phyloP scores from a whole-genome alignment of 2,888 invertebrate genomes.

The Exephanes ischioxanthus region DNA sequence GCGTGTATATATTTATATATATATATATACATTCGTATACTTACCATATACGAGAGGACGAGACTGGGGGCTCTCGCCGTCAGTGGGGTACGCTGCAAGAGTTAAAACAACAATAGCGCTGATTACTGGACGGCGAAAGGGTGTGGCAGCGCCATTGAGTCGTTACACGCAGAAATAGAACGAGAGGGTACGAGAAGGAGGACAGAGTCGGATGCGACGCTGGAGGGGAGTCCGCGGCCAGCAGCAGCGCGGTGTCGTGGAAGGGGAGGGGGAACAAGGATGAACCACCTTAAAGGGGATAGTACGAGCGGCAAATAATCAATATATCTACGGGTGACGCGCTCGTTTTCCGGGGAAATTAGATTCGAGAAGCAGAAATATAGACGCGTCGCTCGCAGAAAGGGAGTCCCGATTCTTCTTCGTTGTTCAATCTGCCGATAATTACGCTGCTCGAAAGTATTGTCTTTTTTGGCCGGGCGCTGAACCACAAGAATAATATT shows the following conservation, averaged over 20 bases:
- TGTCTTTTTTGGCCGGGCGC: background rate
- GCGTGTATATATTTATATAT: background rate
- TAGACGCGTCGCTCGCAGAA: conserved; percentile 19
- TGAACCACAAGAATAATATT: background rate
- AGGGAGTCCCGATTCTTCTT: conserved; percentile 25
- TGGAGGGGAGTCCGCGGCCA: conserved; percentile 58
- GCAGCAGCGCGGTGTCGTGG: conserved; percentile 37
- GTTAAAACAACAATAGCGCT: conserved; percentile 84
- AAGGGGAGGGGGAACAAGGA: conserved; percentile 77
- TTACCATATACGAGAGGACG: conserved; percentile 17
- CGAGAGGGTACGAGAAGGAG: conserved; percentile 67
- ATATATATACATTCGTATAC: conserved; percentile 23
- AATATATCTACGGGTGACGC: conserved; percentile 80
- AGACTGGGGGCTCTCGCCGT: conserved; percentile 38
- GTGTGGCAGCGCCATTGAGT: conserved; percentile 84
- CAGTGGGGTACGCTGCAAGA: conserved; percentile 70
- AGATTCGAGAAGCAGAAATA: conserved; percentile 34
- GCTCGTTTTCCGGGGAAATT: conserved; percentile 57
- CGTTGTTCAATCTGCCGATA: conserved; percentile 1
- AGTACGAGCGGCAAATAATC: conserved; percentile 82
- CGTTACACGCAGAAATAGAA: conserved; percentile 83
- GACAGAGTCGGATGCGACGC: conserved; percentile 57
- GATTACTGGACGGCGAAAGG: conserved; percentile 84
- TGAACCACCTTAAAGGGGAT: conserved; percentile 84
- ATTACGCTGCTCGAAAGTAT: background rate